Conservation (phyloP, 2,888 invertebrate genomes). For the Caradrina kadenii region DNA sequence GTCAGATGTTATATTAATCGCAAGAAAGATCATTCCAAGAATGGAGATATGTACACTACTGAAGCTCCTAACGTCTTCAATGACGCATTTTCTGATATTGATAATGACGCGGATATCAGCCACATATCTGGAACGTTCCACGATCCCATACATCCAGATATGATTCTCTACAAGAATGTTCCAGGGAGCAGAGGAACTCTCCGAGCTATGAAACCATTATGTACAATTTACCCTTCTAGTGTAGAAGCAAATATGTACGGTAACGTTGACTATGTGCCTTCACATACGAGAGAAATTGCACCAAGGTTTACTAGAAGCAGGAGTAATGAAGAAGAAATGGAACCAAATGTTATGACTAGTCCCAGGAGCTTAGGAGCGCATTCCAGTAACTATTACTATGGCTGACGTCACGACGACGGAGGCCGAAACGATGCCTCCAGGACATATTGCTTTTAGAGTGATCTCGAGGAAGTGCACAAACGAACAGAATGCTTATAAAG, state of each 20-base stretch:
- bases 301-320: constrained; percentile 75
- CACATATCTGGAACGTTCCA: constrained; percentile 88
- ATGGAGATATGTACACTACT: constrained; percentile 85
- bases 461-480: constrained; percentile 45
- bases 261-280: constrained; percentile 80
- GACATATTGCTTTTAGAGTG: constrained; percentile 77
- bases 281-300: constrained; percentile 74
- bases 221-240: constrained; percentile 84
- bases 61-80: constrained; percentile 86
- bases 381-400: constrained; percentile 84
- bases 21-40: constrained; percentile 77
- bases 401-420: constrained; percentile 78
- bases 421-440: constrained; percentile 72
- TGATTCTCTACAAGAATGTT: constrained; percentile 85
- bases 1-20: constrained; percentile 76
- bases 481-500: constrained; percentile 57
- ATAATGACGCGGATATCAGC: constrained; percentile 84
- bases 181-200: constrained; percentile 81
- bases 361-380: constrained; percentile 85
- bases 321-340: constrained; percentile 75
- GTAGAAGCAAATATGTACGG: constrained; percentile 85
- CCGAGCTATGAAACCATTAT: constrained; percentile 85
- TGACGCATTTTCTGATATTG: constrained; percentile 84
- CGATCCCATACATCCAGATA: constrained; percentile 86
- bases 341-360: constrained; percentile 80